Evolutionary conservation across 2,888 invertebrate species (phyloP).

Genomic region (Stenodera caucasica): DNA sequence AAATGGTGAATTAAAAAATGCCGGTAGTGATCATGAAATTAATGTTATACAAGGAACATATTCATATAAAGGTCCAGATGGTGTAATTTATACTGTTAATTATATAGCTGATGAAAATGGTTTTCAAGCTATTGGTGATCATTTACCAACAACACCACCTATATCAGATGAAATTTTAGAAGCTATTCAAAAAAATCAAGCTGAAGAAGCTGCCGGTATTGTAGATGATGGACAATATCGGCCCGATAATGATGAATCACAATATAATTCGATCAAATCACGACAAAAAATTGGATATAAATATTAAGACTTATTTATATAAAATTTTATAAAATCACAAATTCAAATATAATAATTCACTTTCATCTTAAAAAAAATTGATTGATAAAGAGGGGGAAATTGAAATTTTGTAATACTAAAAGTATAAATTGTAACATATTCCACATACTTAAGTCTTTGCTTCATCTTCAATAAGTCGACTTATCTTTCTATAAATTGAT

Average conservation of each 20-base stretch:
- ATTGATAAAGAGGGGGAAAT: too few species aligned
- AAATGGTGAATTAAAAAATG: slow-evolving; percentile 71
- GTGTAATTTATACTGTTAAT: slow-evolving; percentile 64
- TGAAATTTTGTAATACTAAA: too few species aligned
- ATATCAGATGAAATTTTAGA: slow-evolving; percentile 69
- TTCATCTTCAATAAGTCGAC: too few species aligned
- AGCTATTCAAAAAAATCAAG: slow-evolving; percentile 64
- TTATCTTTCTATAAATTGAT: too few species aligned
- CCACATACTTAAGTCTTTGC: too few species aligned
- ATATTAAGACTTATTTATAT: background rate
- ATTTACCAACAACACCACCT: slow-evolving; percentile 76
- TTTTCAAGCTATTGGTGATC: slow-evolving; percentile 75
- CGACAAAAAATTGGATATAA: background rate
- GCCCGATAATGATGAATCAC: slow-evolving; percentile 5
- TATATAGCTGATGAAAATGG: slow-evolving; percentile 80
- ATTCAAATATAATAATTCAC: too few species aligned
- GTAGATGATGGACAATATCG: slow-evolving; percentile 29
- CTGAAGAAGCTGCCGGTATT: slow-evolving; percentile 41
- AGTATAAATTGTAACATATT: too few species aligned
- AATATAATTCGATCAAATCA: background rate
- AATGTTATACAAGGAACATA: slow-evolving; percentile 74
- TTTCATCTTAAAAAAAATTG: too few species aligned
- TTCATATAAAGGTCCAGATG: slow-evolving; percentile 62
- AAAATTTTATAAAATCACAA: too few species aligned
- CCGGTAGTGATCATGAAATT: slow-evolving; percentile 67